Base-by-base conservation (phyloP, 2,797 vertebrate genomes). In the Catamblyrhynchus diadema region DNA sequence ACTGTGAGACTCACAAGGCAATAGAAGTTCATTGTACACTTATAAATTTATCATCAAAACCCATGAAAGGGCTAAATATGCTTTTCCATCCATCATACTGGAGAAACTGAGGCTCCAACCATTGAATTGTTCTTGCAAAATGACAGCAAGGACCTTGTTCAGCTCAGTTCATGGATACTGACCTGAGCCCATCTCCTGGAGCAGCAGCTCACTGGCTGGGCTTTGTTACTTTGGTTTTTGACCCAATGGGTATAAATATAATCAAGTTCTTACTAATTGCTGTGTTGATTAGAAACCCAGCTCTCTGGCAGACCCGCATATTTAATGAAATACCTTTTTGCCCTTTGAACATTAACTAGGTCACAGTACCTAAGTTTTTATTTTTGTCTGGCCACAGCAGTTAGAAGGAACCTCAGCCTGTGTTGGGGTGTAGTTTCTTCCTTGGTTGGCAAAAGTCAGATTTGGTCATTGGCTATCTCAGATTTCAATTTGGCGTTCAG, bases 1-100 rank as follows among this genome's bases (percentile, higher is more conserved):
- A 41, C 78, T 79, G 35, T 0, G 6, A 93, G 47, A 7, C 64
- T 92, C 51, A 12, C 60, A 89, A 92, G 28, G 81, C 96, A 73
- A 30, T 27, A 77, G 62, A 73, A 62, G 28, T 85, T 91, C 60
- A 21, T 17, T 70, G 67, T 77, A 39, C 56, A 9, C 59, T 86
- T 62, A 94, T 93, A 66, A 90, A 88, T 95, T 88, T 86, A 90
- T 94, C 73, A 92, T 94, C 86, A 93, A 90, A 95, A 66, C 56
- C 17, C 44, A 8, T 30, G 74, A 80, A 88, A 86, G 51, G 47
- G 45, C 78, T 82, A 65, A 73, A 30, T 48, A 9, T 6, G 18
- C 37, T 86, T 84, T 91, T 83, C 65, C 14, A 5, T 69, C 16
- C 25, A 17, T 59, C 7, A 1, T 39, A 9, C 32, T 79, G 66